These are phyloP conservation scores for Urocolius indicus DNA, from an alignment of 2,113 vertebrate genomes.

Conservation along the genomic window DNA sequence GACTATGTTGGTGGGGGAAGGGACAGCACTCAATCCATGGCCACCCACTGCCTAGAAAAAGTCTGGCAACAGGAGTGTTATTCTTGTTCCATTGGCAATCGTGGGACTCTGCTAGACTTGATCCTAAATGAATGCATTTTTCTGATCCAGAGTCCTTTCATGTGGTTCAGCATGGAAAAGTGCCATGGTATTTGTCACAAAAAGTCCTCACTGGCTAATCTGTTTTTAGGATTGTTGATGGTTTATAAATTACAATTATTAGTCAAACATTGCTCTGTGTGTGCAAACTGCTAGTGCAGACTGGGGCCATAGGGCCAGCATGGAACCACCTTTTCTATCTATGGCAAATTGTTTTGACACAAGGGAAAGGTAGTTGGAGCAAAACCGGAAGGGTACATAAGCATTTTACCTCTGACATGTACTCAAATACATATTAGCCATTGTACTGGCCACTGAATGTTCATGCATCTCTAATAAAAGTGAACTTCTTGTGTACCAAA, in stretches of 20 bases:
- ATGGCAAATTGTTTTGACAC: neutral
- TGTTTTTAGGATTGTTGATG: conserved; percentile 71
- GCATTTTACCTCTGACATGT: neutral
- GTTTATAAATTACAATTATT: conserved; percentile 70
- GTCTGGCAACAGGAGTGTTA: conserved; percentile 74
- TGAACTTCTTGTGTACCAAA: neutral
- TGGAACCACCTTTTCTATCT: neutral
- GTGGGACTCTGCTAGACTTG: conserved; percentile 69
- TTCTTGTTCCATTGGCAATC: conserved; percentile 72
- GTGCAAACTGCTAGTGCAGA: conserved; percentile 12
- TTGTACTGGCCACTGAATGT: neutral
- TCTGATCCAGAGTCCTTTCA: conserved; percentile 67
- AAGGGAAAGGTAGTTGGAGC: neutral
- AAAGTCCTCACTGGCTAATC: conserved; percentile 64
- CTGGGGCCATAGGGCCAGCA: neutral
- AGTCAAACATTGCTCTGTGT: conserved; percentile 41
- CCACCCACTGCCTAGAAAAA: conserved; percentile 72
- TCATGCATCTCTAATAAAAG: neutral
- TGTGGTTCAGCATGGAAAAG: conserved; percentile 71
- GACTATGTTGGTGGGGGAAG: conserved; percentile 60
- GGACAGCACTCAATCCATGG: conserved; percentile 48
- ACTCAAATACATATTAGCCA: neutral
- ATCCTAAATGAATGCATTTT: conserved; percentile 76
- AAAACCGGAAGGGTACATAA: neutral
- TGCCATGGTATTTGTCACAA: conserved; percentile 69